Conservation (phyloP, 2,888 invertebrate species). For the Prostheceraeus crozeri region DNA sequence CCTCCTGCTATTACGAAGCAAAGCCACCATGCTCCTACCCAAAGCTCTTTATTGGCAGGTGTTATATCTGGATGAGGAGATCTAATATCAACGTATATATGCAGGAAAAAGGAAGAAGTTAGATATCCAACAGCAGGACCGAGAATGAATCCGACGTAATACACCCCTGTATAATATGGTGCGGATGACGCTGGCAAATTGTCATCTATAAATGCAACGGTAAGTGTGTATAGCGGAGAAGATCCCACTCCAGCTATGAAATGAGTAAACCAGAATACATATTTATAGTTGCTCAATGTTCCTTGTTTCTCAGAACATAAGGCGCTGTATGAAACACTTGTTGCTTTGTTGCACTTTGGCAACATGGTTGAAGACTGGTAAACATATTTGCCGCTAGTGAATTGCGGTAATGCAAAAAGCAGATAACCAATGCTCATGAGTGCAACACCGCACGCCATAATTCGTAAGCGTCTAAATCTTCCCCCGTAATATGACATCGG, state of each 20-base stretch:
- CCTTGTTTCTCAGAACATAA: no score
- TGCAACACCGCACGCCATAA: conserved; percentile 59
- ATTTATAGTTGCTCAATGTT: conserved; percentile 55
- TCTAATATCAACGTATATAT: conserved; percentile 24
- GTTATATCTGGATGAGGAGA: conserved; percentile 12
- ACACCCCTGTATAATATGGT: conserved; percentile 69
- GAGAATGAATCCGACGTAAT: neutral
- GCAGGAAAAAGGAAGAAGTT: neutral
- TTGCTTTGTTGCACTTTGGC: no score
- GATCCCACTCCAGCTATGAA: conserved; percentile 77
- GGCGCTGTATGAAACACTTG: no score
- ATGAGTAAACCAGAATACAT: conserved; percentile 71
- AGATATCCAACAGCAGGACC: conserved; percentile 30
- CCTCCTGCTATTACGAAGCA: conserved; percentile 23
- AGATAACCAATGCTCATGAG: conserved; percentile 62
- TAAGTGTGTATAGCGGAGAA: conserved; percentile 76
- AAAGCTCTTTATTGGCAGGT: conserved; percentile 28
- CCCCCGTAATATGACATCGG: conserved; percentile 33
- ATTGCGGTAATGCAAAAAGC: conserved; percentile 71
- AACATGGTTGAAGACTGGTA: no score
- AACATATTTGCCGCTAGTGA: no score
- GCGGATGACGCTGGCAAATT: conserved; percentile 77
- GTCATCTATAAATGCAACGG: conserved; percentile 78
- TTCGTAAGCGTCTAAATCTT: neutral
- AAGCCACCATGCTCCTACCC: conserved; percentile 35